Percentiles rank a stretch among this genome's conserved stretches.
Evolutionary conservation across 2,113 vertebrate genomes (phyloP).

Genomic region (Telmatochromis brichardi): DNA sequence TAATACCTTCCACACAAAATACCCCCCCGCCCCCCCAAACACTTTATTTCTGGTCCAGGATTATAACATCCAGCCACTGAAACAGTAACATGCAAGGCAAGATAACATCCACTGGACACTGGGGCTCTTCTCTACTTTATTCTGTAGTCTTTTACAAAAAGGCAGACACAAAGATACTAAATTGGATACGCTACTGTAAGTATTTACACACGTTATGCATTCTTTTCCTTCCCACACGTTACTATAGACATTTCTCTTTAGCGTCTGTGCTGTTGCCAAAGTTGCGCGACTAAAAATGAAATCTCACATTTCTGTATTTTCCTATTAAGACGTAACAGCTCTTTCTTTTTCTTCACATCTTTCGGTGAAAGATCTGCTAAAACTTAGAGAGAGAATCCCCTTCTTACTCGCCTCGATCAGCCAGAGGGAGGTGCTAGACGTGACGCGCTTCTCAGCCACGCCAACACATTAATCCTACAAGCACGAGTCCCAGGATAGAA

Average conservation of each 20-base stretch:
- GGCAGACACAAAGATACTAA: conserved; percentile 27
- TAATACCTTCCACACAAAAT: conserved; percentile 4
- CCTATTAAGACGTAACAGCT: neutral
- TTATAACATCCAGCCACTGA: neutral
- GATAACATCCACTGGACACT: neutral
- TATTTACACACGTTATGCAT: conserved; percentile 21
- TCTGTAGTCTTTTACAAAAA: conserved; percentile 28
- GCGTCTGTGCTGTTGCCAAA: neutral
- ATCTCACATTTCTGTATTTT: neutral
- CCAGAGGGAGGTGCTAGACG: conserved; percentile 21
- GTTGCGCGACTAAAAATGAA: neutral
- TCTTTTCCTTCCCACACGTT: neutral
- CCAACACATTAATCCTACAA: conserved; percentile 16
- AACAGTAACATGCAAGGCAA: conserved; percentile 28
- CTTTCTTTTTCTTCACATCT: neutral
- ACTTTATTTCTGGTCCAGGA: neutral
- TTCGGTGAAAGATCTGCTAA: neutral
- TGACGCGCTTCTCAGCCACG: conserved; percentile 7
- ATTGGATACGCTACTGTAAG: conserved; percentile 7
- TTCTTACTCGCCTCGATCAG: neutral
- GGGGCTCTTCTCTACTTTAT: neutral
- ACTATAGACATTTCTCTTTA: neutral
- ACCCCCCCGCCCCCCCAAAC: neutral
- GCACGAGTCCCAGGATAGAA: conserved; percentile 18
- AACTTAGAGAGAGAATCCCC: neutral